Evolutionary conservation across 2,113 vertebrate species (phyloP).

Genomic region (Tretioscincus oriximinensis): DNA sequence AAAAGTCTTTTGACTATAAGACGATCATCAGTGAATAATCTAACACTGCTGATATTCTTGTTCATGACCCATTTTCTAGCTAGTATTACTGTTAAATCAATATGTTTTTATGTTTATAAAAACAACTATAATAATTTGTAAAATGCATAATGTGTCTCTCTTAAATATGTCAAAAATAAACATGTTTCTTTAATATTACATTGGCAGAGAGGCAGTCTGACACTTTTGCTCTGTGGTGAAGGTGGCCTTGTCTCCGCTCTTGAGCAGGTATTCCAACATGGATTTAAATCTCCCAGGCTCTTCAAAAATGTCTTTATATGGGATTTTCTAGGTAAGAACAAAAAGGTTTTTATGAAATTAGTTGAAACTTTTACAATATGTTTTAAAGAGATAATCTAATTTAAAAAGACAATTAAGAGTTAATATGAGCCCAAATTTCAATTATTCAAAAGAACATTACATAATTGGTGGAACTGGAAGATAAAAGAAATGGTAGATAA

Average conservation of each 20-base stretch:
- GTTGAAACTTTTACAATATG: not conserved
- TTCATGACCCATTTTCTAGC: conserved; percentile 1
- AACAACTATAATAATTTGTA: conserved; percentile 1
- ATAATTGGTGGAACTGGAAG: not conserved
- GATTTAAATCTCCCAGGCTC: conserved; percentile 94
- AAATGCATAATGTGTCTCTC: not conserved
- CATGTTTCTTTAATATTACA: conserved; percentile 35
- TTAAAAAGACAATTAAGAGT: not conserved
- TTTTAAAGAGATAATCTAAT: not conserved
- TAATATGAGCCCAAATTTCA: not conserved
- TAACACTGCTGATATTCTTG: not conserved
- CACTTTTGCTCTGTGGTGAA: conserved; percentile 92
- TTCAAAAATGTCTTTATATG: conserved; percentile 99
- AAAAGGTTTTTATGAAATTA: not conserved
- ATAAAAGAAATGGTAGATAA: no score
- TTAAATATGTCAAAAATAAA: conserved; percentile 7
- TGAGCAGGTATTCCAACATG: conserved; percentile 96
- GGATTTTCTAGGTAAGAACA: conserved; percentile 91
- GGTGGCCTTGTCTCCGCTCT: conserved; percentile 94
- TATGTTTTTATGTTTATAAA: conserved; percentile 1
- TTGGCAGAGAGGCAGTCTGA: conserved; percentile 88
- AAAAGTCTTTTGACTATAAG: not conserved
- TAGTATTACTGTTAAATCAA: not conserved
- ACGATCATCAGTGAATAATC: rapidly evolving
- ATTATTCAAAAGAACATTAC: not conserved